phyloP scores from a whole-genome alignment of 2,113 vertebrate species.

The Melanocharis versteri region DNA sequence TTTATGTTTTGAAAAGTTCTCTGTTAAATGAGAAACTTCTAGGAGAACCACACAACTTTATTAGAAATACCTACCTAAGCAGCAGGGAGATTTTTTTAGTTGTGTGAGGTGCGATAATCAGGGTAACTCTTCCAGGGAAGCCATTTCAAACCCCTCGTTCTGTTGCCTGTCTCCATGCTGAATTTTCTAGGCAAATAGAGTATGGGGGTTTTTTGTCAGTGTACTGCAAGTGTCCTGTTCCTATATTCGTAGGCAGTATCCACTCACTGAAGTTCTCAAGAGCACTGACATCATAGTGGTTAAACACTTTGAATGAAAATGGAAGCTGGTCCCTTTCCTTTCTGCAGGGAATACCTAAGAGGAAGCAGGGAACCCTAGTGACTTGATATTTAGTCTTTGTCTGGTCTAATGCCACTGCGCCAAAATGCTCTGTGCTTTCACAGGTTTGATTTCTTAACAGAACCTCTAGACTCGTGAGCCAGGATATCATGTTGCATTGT shows the following conservation, averaged over 20 bases:
- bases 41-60: neutral
- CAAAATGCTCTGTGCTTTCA: neutral
- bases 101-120: neutral
- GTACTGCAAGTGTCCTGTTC: neutral
- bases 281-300: neutral
- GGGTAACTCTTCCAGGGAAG: neutral
- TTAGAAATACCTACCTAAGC: neutral
- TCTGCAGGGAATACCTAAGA: neutral
- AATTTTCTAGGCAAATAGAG: neutral
- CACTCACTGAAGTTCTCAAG: accelerated
- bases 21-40: neutral
- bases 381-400: neutral
- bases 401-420: neutral
- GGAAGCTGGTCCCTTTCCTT: neutral
- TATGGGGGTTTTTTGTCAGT: accelerated
- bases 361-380: neutral
- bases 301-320: neutral
- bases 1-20: neutral
- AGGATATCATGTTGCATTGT: neutral
- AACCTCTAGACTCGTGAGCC: neutral
- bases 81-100: neutral
- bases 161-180: neutral
- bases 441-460: neutral
- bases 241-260: neutral
- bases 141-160: neutral